phyloP scores from a whole-genome alignment of 2,888 invertebrate species.

The Lacanobia wlatinum region DNA sequence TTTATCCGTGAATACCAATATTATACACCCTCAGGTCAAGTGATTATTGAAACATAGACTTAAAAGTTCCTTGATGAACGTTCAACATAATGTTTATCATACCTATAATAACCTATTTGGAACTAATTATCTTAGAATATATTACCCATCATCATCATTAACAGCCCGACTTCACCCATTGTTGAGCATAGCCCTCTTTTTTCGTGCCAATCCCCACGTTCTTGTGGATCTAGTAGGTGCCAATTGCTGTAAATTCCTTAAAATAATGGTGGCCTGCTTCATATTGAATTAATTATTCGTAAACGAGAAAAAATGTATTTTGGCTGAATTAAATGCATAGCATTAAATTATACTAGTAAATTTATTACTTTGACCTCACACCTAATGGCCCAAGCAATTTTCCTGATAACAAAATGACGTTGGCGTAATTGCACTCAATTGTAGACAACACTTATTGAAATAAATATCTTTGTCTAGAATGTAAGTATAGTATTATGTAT shows the following conservation, averaged over 20 bases:
- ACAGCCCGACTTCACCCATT: too few species aligned
- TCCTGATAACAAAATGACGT: constrained; percentile 55
- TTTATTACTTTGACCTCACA: constrained; percentile 56
- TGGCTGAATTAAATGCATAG: constrained; percentile 1
- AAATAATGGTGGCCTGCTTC: neutral
- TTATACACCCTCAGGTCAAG: too few species aligned
- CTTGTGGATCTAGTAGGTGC: too few species aligned
- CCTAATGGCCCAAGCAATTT: constrained; percentile 44
- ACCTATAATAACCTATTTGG: too few species aligned
- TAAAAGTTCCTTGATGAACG: too few species aligned
- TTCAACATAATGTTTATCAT: too few species aligned
- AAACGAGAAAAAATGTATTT: constrained; percentile 14
- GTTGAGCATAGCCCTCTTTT: too few species aligned
- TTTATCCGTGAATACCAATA: too few species aligned
- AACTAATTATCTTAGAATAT: too few species aligned
- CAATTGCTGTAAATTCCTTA: neutral
- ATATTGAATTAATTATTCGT: neutral
- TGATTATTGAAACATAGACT: too few species aligned
- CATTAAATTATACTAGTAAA: constrained; percentile 30
- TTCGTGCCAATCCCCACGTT: too few species aligned
- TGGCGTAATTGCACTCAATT: constrained; percentile 56
- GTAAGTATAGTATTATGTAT: neutral
- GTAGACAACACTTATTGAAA: constrained; percentile 47
- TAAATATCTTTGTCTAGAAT: constrained; percentile 38
- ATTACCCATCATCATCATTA: too few species aligned